Evolutionary conservation across 35 echinoderm and acorn worm genomes (phyloP).

Genomic region (Lytechinus variegatus): DNA sequence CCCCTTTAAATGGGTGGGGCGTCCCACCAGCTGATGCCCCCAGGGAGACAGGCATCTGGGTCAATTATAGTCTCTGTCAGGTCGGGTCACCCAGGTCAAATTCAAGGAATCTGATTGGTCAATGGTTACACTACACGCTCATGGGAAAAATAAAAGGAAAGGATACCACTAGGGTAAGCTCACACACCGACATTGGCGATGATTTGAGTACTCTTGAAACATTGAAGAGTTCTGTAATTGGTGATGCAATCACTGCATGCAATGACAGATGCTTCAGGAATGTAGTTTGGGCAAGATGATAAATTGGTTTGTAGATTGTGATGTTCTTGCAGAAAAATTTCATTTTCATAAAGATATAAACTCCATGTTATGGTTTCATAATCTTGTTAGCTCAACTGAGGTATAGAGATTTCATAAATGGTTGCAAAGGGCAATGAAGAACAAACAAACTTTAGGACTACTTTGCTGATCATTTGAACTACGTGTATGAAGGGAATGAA

Average conservation of each 20-base stretch:
- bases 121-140: not conserved
- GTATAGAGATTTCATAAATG: too few relatives aligned
- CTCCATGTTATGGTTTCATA: too few relatives aligned
- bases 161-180: not conserved
- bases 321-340: not conserved
- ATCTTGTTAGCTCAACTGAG: too few relatives aligned
- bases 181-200: not conserved
- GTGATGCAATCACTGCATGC: not conserved
- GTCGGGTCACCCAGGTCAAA: not conserved
- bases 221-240: not conserved
- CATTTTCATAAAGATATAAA: not conserved
- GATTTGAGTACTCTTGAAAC: not conserved
- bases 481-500: too few relatives aligned
- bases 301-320: not conserved
- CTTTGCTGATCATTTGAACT: too few relatives aligned
- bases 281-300: not conserved
- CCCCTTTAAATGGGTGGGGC: not conserved
- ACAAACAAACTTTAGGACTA: too few relatives aligned
- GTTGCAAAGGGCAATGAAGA: too few relatives aligned
- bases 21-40: not conserved
- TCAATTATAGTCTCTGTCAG: constrained; percentile 32
- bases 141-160: not conserved
- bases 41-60: constrained; percentile 13
- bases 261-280: not conserved
- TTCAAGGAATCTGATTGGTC: not conserved